These are phyloP conservation scores for Florisuga fusca DNA, from an alignment of 2,797 vertebrate species.

Conservation along the genomic window DNA sequence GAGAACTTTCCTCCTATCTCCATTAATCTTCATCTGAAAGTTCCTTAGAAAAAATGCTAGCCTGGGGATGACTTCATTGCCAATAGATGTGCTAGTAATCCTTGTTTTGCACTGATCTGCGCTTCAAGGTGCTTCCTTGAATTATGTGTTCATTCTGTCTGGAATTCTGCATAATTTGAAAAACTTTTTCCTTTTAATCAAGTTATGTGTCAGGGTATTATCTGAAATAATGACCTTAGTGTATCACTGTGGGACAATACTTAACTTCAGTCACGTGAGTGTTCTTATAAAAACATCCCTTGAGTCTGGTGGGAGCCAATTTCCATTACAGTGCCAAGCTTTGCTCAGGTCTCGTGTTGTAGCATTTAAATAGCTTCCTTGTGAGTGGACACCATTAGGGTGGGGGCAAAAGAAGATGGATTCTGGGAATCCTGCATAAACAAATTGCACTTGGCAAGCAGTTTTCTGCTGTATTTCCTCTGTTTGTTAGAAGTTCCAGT, in stretches of 20 bases:
- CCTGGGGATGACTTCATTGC: not conserved
- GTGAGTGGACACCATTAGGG: not conserved
- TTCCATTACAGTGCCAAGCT: not conserved
- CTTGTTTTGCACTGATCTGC: not conserved
- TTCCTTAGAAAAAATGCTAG: not conserved
- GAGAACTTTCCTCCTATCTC: not conserved
- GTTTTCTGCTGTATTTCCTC: not conserved
- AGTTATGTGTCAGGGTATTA: not conserved
- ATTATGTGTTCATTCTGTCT: not conserved
- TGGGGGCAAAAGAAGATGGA: not conserved
- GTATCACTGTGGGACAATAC: rapidly evolving
- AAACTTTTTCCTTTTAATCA: not conserved
- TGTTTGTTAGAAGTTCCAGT: not conserved
- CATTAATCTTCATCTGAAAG: not conserved
- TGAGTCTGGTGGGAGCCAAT: not conserved
- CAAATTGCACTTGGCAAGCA: not conserved
- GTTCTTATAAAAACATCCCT: not conserved
- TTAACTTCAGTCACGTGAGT: not conserved
- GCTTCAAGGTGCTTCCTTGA: not conserved
- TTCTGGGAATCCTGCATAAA: not conserved
- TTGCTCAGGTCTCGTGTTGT: not conserved
- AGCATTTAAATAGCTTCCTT: not conserved
- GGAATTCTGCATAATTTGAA: not conserved
- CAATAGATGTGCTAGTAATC: rapidly evolving
- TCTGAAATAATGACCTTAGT: not conserved